A percentile compares a stretch with the other conserved stretches of the same genome.
These are phyloP conservation scores for Mesorhabditis belari DNA, from an alignment of 2,888 invertebrate genomes.

Conservation along the genomic window DNA sequence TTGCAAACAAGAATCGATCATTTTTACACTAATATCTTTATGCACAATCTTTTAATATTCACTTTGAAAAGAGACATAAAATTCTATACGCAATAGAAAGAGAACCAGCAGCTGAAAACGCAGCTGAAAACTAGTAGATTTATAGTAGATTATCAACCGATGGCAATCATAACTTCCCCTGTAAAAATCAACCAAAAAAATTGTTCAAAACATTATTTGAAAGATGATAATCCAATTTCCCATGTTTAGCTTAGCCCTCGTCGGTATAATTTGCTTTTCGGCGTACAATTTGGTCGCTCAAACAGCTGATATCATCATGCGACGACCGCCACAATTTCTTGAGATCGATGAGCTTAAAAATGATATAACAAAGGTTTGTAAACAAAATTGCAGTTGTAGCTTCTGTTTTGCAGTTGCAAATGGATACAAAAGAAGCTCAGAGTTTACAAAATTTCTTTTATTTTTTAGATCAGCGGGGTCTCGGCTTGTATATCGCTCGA, in stretches of 20 bases:
- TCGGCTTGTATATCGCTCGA: slow-evolving; percentile 57
- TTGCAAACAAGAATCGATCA: too few relatives aligned
- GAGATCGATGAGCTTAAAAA: slow-evolving; percentile 60
- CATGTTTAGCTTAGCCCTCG: slow-evolving; percentile 9
- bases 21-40: too few relatives aligned
- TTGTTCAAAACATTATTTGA: slow-evolving; percentile 57
- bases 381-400: too few relatives aligned
- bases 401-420: slow-evolving; percentile 3
- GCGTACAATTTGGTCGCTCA: slow-evolving; percentile 65
- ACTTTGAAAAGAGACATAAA: too few relatives aligned
- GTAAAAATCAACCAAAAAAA: too few relatives aligned
- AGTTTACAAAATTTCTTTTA: background rate
- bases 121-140: too few relatives aligned
- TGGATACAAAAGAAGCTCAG: background rate
- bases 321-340: slow-evolving; percentile 96
- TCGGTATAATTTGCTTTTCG: slow-evolving; percentile 22
- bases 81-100: too few relatives aligned
- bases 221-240: background rate
- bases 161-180: too few relatives aligned
- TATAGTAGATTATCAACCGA: too few relatives aligned
- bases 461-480: slow-evolving; percentile 55
- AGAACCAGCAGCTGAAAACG: too few relatives aligned
- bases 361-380: slow-evolving; percentile 32
- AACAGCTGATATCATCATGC: slow-evolving; percentile 85
- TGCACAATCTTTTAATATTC: too few relatives aligned